Evolutionary conservation across 2,888 invertebrate species (phyloP).

Genomic region (Bembecia ichneumoniformis): DNA sequence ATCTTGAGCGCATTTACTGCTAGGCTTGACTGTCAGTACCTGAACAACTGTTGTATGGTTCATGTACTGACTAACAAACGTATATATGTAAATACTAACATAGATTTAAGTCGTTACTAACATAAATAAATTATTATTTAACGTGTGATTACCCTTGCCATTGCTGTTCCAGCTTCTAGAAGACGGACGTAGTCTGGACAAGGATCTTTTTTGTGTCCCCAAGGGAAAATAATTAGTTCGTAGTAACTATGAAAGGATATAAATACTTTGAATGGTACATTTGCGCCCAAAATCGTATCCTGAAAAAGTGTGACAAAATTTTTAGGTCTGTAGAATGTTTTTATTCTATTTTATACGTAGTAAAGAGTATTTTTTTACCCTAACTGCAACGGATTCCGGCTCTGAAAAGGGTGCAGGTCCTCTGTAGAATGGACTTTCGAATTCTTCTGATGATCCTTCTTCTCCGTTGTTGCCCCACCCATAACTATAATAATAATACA

Average conservation of each 20-base stretch:
- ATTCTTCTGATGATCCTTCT: constrained; percentile 84
- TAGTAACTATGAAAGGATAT: constrained; percentile 62
- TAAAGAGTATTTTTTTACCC: constrained; percentile 26
- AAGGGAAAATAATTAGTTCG: constrained; percentile 60
- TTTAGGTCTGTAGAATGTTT: no score
- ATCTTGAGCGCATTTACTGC: no score
- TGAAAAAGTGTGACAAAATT: constrained; percentile 17
- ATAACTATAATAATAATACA: constrained; percentile 54
- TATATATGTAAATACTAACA: no score
- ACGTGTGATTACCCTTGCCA: constrained; percentile 48
- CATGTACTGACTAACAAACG: no score
- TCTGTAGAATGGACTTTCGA: constrained; percentile 84
- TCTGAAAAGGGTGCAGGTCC: constrained; percentile 88
- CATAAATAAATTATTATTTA: constrained; percentile 18
- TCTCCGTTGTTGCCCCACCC: constrained; percentile 82
- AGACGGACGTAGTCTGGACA: constrained; percentile 51
- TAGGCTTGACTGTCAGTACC: no score
- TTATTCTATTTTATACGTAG: no score
- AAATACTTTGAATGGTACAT: constrained; percentile 50
- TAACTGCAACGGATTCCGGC: constrained; percentile 82
- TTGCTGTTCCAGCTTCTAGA: constrained; percentile 47
- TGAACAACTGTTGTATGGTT: no score
- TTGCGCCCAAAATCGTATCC: constrained; percentile 50
- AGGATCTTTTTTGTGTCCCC: constrained; percentile 51
- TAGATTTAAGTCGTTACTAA: no score